Conservation (phyloP, 2,797 vertebrate species). For the Pseudomugil tenellus region DNA sequence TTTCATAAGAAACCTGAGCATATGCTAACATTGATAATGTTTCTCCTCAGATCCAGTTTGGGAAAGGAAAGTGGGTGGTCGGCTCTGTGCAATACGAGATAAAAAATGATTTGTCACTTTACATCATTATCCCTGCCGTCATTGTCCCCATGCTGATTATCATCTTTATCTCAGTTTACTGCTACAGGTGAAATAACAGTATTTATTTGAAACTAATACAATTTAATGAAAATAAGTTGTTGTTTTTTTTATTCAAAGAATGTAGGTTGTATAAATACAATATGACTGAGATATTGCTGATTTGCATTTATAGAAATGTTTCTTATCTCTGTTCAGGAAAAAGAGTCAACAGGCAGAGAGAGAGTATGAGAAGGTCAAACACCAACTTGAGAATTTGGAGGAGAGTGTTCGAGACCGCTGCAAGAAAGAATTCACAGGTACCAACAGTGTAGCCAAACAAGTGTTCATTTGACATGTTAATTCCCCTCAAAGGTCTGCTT, state of each 20-base stretch:
- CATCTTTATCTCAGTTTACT: conserved; percentile 90
- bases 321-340: conserved; percentile 80
- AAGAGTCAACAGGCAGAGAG: conserved; percentile 96
- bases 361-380: conserved; percentile 97
- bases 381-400: conserved; percentile 95
- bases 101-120: conserved; percentile 86
- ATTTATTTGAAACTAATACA: conserved; percentile 2
- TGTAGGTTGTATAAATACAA: not conserved
- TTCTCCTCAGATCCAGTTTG: conserved; percentile 91
- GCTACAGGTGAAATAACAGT: conserved; percentile 88
- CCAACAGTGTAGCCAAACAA: conserved; percentile 2
- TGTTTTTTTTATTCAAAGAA: too few relatives aligned
- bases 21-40: conserved; percentile 28
- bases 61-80: conserved; percentile 91
- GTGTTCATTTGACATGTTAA: conserved; percentile 11
- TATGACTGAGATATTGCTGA: not conserved
- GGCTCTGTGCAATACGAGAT: conserved; percentile 90
- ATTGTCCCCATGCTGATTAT: conserved; percentile 93
- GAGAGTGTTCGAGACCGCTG: conserved; percentile 97
- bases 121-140: conserved; percentile 93
- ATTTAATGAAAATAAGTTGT: too few relatives aligned
- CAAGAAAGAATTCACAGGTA: conserved; percentile 99
- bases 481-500: conserved; percentile 36
- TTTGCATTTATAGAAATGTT: not conserved
- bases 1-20: not conserved